These are phyloP conservation scores for Dromiciops gliroides DNA, from an alignment of 2,113 vertebrate genomes.

Conservation along the genomic window DNA sequence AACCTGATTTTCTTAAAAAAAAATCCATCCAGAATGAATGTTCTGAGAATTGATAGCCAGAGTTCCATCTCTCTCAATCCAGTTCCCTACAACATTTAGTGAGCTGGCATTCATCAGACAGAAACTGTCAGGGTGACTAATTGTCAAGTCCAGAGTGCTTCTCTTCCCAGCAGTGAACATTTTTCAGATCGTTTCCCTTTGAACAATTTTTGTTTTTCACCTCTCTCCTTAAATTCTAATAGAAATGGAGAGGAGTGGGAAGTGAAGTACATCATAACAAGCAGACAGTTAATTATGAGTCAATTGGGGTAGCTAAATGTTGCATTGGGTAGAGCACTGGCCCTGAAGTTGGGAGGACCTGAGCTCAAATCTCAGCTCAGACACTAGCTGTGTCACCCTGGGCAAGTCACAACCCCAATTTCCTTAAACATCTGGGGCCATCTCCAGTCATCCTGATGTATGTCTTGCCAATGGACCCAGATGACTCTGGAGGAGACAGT, in stretches of 20 bases:
- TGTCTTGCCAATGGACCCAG: too few relatives aligned
- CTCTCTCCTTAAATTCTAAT: background rate
- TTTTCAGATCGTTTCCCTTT: conserved; percentile 46
- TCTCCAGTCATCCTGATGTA: too few relatives aligned
- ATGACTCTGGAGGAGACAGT: too few relatives aligned
- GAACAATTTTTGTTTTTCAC: background rate
- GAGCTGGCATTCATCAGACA: background rate
- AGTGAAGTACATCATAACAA: conserved; percentile 6
- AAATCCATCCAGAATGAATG: background rate
- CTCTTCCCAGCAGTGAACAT: conserved; percentile 27
- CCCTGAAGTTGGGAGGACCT: too few relatives aligned
- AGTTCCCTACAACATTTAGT: background rate
- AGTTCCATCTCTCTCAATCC: background rate
- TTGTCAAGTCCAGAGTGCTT: background rate
- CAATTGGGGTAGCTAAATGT: too few relatives aligned
- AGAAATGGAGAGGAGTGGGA: background rate
- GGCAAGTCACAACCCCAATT: too few relatives aligned
- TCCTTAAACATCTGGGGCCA: too few relatives aligned
- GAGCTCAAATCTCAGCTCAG: too few relatives aligned
- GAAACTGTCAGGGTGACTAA: conserved; percentile 54
- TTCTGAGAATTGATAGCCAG: background rate
- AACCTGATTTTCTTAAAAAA: conserved; percentile 49
- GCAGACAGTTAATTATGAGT: conserved; percentile 26
- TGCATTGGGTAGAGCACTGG: too few relatives aligned
- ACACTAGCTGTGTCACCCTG: too few relatives aligned